Evolutionary conservation across 2,797 vertebrate genomes (phyloP).

Genomic region (Amblyopsis hoosieri): DNA sequence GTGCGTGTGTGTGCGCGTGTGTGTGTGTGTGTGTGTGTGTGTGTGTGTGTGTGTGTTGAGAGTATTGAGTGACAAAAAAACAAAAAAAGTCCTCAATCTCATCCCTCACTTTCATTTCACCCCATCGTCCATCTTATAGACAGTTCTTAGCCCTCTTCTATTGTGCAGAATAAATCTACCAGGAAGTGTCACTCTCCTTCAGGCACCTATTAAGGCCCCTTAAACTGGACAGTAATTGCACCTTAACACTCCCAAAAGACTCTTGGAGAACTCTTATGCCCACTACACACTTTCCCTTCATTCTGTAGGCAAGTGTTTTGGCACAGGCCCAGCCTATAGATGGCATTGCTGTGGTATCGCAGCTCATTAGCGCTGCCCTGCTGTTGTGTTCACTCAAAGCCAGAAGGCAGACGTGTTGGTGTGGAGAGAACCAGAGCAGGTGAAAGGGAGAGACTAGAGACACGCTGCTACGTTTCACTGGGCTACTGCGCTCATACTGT

Average conservation of each 20-base stretch:
- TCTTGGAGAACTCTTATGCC: neutral
- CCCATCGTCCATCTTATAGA: conserved; percentile 12
- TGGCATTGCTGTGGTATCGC: conserved; percentile 57
- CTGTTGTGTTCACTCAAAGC: conserved; percentile 71
- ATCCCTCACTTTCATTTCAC: conserved; percentile 34
- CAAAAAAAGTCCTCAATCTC: conserved; percentile 11
- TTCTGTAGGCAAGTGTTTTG: conserved; percentile 34
- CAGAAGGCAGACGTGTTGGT: conserved; percentile 50
- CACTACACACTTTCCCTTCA: no score
- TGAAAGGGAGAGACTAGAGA: conserved; percentile 1
- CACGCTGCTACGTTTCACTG: conserved; percentile 32
- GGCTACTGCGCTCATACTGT: conserved; percentile 33
- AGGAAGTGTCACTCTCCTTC: neutral
- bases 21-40: neutral
- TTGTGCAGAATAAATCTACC: conserved; percentile 9
- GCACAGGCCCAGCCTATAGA: conserved; percentile 43
- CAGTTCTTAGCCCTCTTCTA: neutral
- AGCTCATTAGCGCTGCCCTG: conserved; percentile 62
- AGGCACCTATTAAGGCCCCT: conserved; percentile 4
- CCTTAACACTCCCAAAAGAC: conserved; percentile 11
- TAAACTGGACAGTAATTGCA: conserved; percentile 7
- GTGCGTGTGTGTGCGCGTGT: conserved; percentile 1
- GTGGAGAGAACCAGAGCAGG: conserved; percentile 54
- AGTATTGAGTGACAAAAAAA: neutral
- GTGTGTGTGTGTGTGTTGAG: conserved; percentile 6